phyloP scores from a whole-genome alignment of 2,797 vertebrate species.

The Neoniphon sammara region DNA sequence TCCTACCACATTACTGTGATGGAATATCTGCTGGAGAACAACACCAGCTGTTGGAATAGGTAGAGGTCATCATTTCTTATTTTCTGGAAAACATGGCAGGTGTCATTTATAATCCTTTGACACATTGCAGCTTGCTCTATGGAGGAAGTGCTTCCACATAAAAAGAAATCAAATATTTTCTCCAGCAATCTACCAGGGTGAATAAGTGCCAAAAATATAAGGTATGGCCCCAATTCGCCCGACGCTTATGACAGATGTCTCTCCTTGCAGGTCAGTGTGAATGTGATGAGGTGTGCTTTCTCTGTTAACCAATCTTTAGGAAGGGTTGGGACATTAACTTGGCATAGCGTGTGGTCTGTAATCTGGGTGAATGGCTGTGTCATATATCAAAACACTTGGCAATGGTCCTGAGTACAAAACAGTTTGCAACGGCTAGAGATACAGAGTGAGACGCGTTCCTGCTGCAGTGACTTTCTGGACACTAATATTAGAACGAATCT shows the following conservation, averaged over 20 bases:
- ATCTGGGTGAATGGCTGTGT: conserved; percentile 51
- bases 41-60: conserved; percentile 58
- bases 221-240: conserved; percentile 47
- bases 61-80: conserved; percentile 67
- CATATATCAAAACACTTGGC: conserved; percentile 66
- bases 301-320: conserved; percentile 58
- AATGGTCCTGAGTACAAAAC: conserved; percentile 47
- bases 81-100: conserved; percentile 60
- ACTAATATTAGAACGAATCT: conserved; percentile 38
- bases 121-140: conserved; percentile 55
- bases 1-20: conserved; percentile 41
- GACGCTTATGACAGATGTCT: conserved; percentile 54
- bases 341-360: conserved; percentile 52
- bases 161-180: conserved; percentile 55
- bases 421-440: conserved; percentile 49
- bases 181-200: conserved; percentile 32
- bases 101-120: conserved; percentile 71
- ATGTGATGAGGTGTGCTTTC: conserved; percentile 57
- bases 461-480: conserved; percentile 24
- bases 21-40: conserved; percentile 55
- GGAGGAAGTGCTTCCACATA: conserved; percentile 41
- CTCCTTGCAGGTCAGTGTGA: conserved; percentile 48
- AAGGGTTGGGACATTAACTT: conserved; percentile 62
- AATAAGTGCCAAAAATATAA: conserved; percentile 60
- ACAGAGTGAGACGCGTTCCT: conserved; percentile 20